A percentile compares a stretch with the other conserved stretches of the same genome.
These are phyloP conservation scores for Phaenicophaeus curvirostris DNA, from an alignment of 2,797 vertebrate species.

Conservation along the genomic window DNA sequence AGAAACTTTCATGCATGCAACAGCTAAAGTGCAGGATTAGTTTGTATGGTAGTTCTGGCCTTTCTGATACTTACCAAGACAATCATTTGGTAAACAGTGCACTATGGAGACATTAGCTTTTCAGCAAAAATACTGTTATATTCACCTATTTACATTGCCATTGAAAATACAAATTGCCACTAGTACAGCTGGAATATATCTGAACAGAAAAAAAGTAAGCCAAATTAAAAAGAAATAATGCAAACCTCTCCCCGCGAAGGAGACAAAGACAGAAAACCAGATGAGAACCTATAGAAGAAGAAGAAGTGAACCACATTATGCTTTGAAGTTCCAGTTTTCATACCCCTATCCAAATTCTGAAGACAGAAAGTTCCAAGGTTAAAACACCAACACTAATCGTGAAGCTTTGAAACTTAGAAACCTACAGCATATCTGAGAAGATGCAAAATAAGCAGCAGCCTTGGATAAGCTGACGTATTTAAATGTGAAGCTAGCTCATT, in stretches of 20 bases:
- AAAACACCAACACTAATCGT: neutral
- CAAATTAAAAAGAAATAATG: neutral
- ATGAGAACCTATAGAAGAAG: neutral
- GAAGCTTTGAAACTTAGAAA: constrained; percentile 17
- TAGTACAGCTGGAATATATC: neutral
- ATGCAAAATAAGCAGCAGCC: neutral
- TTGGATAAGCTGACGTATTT: neutral
- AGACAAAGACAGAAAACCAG: neutral
- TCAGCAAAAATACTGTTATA: neutral
- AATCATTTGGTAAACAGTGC: neutral
- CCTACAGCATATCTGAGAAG: neutral
- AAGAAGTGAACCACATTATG: neutral
- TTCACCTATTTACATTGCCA: neutral
- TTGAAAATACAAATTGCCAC: neutral
- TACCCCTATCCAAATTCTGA: neutral
- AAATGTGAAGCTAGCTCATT: neutral
- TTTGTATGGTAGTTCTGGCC: neutral
- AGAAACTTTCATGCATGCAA: neutral
- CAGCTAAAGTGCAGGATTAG: neutral
- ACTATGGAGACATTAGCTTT: neutral
- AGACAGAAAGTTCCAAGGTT: neutral
- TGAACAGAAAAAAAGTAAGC: neutral
- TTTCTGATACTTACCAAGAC: neutral
- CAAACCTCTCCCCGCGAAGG: neutral
- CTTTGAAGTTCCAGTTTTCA: neutral